These are phyloP conservation scores for Chlorodrepanis virens DNA, from an alignment of 2,113 vertebrate species.

Conservation along the genomic window DNA sequence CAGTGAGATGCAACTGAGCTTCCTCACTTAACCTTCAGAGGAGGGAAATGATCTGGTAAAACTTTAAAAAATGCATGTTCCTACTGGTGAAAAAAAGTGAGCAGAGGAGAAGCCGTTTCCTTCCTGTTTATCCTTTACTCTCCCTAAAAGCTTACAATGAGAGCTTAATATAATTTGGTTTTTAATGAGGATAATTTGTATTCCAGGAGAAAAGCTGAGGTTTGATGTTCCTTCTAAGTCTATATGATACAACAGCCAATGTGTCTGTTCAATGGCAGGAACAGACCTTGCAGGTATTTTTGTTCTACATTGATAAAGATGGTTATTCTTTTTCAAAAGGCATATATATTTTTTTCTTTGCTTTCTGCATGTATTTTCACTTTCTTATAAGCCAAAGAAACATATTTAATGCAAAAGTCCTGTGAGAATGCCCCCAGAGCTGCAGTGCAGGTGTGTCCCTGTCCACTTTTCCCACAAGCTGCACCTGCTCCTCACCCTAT, in stretches of 20 bases:
- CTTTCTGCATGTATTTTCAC: not conserved
- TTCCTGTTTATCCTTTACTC: not conserved
- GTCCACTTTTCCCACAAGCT: not conserved
- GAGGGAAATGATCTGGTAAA: not conserved
- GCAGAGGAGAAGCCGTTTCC: not conserved
- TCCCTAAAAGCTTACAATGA: not conserved
- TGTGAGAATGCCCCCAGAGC: not conserved
- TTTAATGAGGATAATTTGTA: not conserved
- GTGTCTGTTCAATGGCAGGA: not conserved
- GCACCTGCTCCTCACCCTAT: not conserved
- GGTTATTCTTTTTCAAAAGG: not conserved
- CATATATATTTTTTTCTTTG: not conserved
- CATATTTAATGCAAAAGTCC: not conserved
- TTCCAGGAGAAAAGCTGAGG: not conserved
- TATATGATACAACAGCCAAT: not conserved
- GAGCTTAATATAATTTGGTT: not conserved
- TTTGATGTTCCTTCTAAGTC: not conserved
- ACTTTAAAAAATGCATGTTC: not conserved
- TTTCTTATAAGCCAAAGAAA: not conserved
- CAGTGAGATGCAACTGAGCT: not conserved
- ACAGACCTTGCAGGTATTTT: not conserved
- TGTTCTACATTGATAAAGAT: not conserved
- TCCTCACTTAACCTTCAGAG: not conserved
- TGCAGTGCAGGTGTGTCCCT: not conserved
- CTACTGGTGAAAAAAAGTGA: not conserved